Evolutionary conservation across 2,888 invertebrate genomes (phyloP), one percentile per base, ranked within the genome.

Genomic region (Nomada fabriciana): DNA sequence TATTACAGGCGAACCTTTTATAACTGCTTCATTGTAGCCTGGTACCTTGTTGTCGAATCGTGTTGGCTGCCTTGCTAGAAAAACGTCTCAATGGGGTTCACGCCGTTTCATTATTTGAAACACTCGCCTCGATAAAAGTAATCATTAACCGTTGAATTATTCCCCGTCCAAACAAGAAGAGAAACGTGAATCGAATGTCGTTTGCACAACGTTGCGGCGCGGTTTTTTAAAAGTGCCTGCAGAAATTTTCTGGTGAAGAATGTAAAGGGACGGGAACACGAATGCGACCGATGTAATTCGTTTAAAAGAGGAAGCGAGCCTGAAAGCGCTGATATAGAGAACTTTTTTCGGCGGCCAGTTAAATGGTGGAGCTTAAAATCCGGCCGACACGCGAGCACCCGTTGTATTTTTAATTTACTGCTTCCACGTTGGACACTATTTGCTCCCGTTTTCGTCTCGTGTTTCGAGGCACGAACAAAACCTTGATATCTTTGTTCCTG

Each of bases 261-360:
- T 23, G 42, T n/a, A 36, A 52, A 43, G 59, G 20, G 47, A 47
- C 42, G 42, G 36, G 64, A 42, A 13, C 69, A 29, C 42, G 80
- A 11, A 59, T 18, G 64, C 60, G 69, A 63, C 59, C 80, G 55
- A 53, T 70, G 73, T 70, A 80, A 81, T 80, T 80, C 73, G 69
- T 78, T 78, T 79, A 79, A 69, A 78, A 43, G 71, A 18, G 52
- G 36, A 29, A 57, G 13, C 36, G 47, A 43, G 68, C 20, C 36
- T 43, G 63, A 64, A 81, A 73, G 73, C 63, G 80, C 73, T 81
- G 80, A 81, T 69, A 63, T 36, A 36, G 64, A 25, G 79, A 61
- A 79, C 36, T 61, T 68, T 81, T 79, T 59, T 23, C 18, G 36
- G 9, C 47, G n/a, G 53, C 42, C 52, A 53, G 70, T 15, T 71